Percentiles rank a stretch among this genome's conserved stretches.
Conservation (phyloP, 1,140 invertebrate genomes). For the Venturia canescens region DNA sequence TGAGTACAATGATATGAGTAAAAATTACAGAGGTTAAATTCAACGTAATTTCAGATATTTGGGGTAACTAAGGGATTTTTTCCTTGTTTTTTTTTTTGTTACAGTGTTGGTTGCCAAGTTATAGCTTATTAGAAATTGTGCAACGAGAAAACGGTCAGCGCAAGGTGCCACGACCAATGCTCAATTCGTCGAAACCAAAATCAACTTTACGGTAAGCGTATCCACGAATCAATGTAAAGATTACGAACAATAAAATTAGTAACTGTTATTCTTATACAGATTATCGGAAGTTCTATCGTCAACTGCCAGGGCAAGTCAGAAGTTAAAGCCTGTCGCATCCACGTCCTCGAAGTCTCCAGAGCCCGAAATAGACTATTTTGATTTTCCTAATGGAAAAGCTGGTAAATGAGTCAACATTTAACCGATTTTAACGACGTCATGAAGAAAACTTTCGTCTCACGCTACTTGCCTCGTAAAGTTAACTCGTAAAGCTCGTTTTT, state of each 20-base stretch:
- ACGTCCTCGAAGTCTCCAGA: constrained; percentile 56
- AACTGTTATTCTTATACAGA: constrained; percentile 55
- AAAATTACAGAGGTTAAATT: background rate
- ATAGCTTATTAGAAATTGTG: constrained; percentile 88
- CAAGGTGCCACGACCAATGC: constrained; percentile 84
- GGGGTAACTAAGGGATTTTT: constrained; percentile 11
- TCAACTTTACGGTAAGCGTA: constrained; percentile 62
- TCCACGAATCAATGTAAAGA: too few species aligned
- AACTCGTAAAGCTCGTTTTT: background rate
- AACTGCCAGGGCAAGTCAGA: constrained; percentile 63
- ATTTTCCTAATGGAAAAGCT: constrained; percentile 53
- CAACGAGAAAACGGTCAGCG: constrained; percentile 87
- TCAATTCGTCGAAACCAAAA: constrained; percentile 70
- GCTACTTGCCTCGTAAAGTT: background rate
- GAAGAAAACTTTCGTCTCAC: background rate
- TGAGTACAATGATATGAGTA: too few species aligned
- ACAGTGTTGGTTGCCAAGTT: constrained; percentile 90
- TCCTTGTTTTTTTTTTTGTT: constrained; percentile 57
- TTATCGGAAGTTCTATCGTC: constrained; percentile 68
- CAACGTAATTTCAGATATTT: constrained; percentile 12
- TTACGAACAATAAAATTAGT: too few species aligned
- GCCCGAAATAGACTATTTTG: constrained; percentile 67
- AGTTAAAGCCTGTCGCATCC: constrained; percentile 53
- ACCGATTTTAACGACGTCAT: constrained; percentile 7
- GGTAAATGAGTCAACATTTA: constrained; percentile 37